Evolutionary conservation across 2,797 vertebrate species (phyloP).

Genomic region (Fratercula arctica): DNA sequence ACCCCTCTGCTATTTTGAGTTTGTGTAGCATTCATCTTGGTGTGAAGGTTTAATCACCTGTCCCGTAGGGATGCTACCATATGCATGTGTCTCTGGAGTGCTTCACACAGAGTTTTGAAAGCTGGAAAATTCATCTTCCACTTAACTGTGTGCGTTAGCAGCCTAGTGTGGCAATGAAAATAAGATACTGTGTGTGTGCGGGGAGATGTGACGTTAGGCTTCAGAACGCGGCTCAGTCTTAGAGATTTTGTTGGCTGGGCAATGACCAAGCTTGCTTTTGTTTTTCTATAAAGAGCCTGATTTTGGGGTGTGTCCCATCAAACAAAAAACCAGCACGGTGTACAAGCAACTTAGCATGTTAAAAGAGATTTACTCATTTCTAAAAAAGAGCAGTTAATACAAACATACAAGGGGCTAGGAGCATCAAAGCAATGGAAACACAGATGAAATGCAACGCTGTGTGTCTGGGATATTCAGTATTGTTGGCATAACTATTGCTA

Average conservation of each 20-base stretch:
- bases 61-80: neutral
- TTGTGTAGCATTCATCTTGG: neutral
- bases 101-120: neutral
- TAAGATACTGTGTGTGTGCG: neutral
- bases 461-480: neutral
- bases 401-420: neutral
- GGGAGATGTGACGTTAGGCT: neutral
- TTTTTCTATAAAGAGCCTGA: neutral
- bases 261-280: neutral
- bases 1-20: neutral
- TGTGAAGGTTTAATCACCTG: neutral
- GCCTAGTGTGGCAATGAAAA: neutral
- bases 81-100: neutral
- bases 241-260: neutral
- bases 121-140: conserved; percentile 21
- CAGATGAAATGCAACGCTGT: neutral
- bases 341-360: neutral
- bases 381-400: neutral
- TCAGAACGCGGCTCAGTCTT: neutral
- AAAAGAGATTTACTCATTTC: neutral
- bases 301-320: neutral
- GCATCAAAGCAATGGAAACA: neutral
- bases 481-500: neutral
- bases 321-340: neutral
- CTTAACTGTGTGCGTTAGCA: neutral